These are phyloP conservation scores for Ficedula albicollis DNA, from an alignment of 2,797 vertebrate genomes.

Conservation along the genomic window DNA sequence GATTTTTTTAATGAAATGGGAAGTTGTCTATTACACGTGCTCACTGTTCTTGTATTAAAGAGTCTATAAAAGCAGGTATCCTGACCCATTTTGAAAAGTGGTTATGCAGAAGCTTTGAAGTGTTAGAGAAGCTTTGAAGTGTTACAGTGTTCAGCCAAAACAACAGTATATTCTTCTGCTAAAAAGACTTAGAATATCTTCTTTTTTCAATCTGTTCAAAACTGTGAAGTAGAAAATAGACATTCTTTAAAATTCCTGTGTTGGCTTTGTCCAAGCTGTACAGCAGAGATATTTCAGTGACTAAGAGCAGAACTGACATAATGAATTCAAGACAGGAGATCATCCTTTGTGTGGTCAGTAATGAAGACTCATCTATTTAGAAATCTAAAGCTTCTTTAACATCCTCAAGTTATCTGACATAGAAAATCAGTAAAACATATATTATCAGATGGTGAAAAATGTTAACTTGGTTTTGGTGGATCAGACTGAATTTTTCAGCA, in stretches of 20 bases:
- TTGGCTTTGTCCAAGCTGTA: not conserved
- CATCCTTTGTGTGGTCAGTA: not conserved
- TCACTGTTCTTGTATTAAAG: not conserved
- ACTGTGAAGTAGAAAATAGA: constrained; percentile 8
- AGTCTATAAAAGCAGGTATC: not conserved
- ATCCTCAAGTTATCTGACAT: not conserved
- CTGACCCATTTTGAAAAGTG: not conserved
- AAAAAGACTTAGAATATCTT: not conserved
- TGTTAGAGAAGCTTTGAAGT: not conserved
- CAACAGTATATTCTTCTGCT: not conserved
- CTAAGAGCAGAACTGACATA: not conserved
- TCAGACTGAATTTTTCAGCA: not conserved
- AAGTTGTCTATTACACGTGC: not conserved
- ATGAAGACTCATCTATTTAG: not conserved
- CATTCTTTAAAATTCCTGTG: not conserved
- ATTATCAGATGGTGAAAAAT: not conserved
- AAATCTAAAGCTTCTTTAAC: not conserved
- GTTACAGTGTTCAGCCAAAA: constrained; percentile 5
- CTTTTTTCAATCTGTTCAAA: not conserved
- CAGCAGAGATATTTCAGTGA: not conserved
- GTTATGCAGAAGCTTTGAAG: not conserved
- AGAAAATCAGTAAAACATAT: not conserved
- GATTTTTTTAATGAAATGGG: not conserved
- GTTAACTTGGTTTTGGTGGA: not conserved
- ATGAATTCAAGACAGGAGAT: not conserved